Evolutionary conservation across 2,113 vertebrate species (phyloP).

Genomic region (Hyperoodon ampullatus): DNA sequence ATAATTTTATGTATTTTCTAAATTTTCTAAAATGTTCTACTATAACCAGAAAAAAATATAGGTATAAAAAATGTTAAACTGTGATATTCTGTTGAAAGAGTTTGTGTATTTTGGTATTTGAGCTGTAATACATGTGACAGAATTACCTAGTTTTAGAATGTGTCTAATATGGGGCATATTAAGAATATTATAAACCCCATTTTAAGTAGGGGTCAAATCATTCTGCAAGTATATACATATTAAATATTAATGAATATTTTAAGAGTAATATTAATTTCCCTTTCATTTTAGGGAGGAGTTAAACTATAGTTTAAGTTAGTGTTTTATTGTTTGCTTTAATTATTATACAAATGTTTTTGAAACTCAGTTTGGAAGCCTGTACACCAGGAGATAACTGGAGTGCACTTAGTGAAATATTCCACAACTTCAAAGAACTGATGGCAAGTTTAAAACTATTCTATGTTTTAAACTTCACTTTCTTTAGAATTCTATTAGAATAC

Average conservation of each 20-base stretch:
- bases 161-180: neutral
- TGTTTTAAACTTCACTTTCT: neutral
- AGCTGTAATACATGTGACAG: neutral
- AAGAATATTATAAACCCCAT: neutral
- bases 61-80: neutral
- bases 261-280: neutral
- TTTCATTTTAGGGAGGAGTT: neutral
- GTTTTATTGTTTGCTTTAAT: neutral
- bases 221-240: neutral
- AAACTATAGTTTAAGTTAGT: neutral
- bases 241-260: neutral
- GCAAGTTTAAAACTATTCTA: neutral
- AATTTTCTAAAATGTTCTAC: neutral
- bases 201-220: neutral
- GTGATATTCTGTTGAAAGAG: neutral
- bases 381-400: neutral
- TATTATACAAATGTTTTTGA: neutral
- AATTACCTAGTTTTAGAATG: neutral
- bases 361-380: constrained; percentile 11
- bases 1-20: neutral
- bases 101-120: neutral
- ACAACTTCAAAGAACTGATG: neutral
- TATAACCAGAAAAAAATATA: neutral
- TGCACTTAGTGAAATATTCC: neutral
- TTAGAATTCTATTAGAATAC: neutral